Evolutionary conservation across 2,888 invertebrate genomes (phyloP).

Genomic region (Melipona bicolor): DNA sequence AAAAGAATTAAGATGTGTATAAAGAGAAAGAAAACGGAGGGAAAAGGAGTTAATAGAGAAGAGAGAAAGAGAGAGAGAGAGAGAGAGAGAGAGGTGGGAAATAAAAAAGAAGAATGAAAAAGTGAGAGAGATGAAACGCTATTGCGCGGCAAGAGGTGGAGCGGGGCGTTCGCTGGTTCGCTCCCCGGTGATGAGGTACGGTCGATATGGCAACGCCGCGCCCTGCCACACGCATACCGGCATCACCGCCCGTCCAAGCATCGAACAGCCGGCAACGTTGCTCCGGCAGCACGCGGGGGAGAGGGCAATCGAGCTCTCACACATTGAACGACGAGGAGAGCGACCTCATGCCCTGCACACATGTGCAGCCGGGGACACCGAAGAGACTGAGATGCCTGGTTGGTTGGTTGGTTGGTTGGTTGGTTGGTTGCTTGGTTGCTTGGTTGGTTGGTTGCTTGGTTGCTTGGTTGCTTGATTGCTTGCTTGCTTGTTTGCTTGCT

Average conservation of each 20-base stretch:
- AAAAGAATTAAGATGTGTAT: not conserved
- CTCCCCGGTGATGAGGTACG: constrained; percentile 74
- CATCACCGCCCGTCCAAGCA: constrained; percentile 62
- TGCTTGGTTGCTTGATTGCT: not conserved
- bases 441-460: constrained; percentile 19
- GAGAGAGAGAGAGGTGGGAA: constrained; percentile 21
- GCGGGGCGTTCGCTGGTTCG: constrained; percentile 40
- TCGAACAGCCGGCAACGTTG: constrained; percentile 68
- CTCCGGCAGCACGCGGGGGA: constrained; percentile 54
- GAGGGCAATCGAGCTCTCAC: constrained; percentile 63
- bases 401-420: constrained; percentile 48
- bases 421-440: constrained; percentile 42
- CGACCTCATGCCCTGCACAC: constrained; percentile 76
- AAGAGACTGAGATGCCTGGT: constrained; percentile 63
- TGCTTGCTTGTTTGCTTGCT: constrained; percentile 2
- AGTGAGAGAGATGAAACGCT: constrained; percentile 18
- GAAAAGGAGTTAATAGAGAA: constrained; percentile 6
- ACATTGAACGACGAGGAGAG: constrained; percentile 71
- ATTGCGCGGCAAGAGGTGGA: constrained; percentile 3
- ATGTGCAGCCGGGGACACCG: constrained; percentile 71
- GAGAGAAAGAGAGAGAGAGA: constrained; percentile 22
- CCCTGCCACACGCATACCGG: constrained; percentile 77
- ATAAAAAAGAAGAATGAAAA: constrained; percentile 43
- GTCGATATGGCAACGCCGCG: constrained; percentile 84
- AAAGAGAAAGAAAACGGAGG: constrained; percentile 1